phyloP scores from a whole-genome alignment of 35 echinoderm and acorn worm genomes.

The Heliocidaris tuberculata region DNA sequence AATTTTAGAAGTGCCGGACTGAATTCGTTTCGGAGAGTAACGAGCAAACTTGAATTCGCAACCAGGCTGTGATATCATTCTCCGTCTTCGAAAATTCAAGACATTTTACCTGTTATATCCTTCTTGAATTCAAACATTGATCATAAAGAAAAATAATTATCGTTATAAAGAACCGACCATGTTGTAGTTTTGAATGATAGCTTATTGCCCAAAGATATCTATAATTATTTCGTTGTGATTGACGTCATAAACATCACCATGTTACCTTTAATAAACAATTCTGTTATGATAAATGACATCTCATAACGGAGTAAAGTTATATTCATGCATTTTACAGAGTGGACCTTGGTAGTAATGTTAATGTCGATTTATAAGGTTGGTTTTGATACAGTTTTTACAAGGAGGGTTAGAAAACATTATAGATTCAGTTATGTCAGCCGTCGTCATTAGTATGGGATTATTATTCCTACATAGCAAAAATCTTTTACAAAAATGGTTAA shows the following conservation, averaged over 20 bases:
- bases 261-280: background rate
- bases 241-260: background rate
- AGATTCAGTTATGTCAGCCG: too few species aligned
- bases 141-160: background rate
- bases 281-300: background rate
- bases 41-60: background rate
- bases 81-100: background rate
- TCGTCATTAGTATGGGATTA: too few species aligned
- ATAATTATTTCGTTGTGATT: background rate
- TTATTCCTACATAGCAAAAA: too few species aligned
- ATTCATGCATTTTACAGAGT: background rate
- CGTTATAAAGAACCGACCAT: background rate
- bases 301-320: background rate
- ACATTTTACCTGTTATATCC: background rate
- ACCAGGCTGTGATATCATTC: background rate
- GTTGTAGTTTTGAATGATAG: background rate
- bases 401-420: too few species aligned
- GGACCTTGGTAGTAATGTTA: background rate
- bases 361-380: too few species aligned
- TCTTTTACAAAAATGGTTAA: too few species aligned
- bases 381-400: too few species aligned
- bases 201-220: background rate
- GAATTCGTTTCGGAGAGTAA: background rate
- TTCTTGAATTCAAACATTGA: background rate
- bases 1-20: slow-evolving; percentile 10